Percentiles rank a stretch among this genome's conserved stretches.
These are phyloP conservation scores for Aythya baeri DNA, from an alignment of 2,113 vertebrate genomes.

Conservation along the genomic window DNA sequence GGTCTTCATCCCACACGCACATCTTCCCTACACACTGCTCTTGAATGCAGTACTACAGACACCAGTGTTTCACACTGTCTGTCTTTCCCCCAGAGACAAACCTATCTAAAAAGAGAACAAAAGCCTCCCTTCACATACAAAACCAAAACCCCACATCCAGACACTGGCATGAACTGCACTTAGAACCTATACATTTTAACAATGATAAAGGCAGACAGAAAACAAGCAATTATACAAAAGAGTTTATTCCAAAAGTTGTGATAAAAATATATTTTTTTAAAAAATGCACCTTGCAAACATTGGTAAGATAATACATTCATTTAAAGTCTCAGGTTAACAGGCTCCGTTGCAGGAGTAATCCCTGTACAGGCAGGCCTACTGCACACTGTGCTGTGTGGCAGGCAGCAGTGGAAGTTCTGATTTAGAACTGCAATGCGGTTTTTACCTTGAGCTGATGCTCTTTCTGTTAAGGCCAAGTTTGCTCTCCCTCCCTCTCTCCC, in stretches of 20 bases:
- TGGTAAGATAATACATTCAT: slow-evolving; percentile 19
- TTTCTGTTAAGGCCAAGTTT: not conserved
- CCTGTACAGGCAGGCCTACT: not conserved
- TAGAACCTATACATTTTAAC: not conserved
- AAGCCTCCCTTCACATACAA: not conserved
- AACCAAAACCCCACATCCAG: not conserved
- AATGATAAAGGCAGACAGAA: not conserved
- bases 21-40: not conserved
- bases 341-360: fast-evolving
- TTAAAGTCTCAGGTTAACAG: not conserved
- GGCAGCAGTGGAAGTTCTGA: fast-evolving
- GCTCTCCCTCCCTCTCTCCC: not conserved
- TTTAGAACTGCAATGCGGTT: not conserved
- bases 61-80: not conserved
- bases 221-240: not conserved
- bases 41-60: not conserved
- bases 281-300: not conserved
- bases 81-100: slow-evolving; percentile 14
- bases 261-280: not conserved
- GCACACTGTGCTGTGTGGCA: not conserved
- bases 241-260: slow-evolving; percentile 49
- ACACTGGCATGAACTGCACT: not conserved
- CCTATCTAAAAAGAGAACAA: not conserved
- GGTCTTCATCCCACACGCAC: not conserved
- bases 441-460: not conserved